Conservation (phyloP, 2,113 vertebrate genomes). For the Boulengeromyrus knoepffleri region DNA sequence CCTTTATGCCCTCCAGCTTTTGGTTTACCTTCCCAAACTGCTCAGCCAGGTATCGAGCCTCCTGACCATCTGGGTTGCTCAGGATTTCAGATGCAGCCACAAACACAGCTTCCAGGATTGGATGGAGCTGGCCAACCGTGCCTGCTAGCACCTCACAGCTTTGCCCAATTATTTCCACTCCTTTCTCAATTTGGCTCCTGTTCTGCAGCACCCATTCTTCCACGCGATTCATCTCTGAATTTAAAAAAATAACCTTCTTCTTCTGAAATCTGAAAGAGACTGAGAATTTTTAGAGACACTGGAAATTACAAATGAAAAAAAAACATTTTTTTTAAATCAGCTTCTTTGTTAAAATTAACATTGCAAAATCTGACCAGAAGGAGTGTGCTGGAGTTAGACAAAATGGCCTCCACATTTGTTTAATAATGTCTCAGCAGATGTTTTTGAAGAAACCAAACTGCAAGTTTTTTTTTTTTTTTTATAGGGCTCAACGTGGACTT, state of each 20-base stretch:
- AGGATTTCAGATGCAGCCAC: conserved; percentile 58
- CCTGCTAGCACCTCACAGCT: conserved; percentile 61
- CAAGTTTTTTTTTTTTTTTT: neutral
- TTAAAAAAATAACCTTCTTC: neutral
- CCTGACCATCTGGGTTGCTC: conserved; percentile 58
- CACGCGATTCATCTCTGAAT: conserved; percentile 54
- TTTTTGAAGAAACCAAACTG: neutral
- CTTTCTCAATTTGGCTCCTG: conserved; percentile 65
- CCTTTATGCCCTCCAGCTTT: conserved; percentile 56
- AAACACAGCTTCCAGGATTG: conserved; percentile 64
- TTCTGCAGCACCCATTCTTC: conserved; percentile 64
- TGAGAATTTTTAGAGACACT: conserved; percentile 27
- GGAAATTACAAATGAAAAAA: neutral
- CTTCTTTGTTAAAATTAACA: neutral
- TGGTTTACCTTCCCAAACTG: conserved; percentile 60
- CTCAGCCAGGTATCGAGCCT: conserved; percentile 56
- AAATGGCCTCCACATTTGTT: neutral
- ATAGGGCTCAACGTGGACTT: conserved; percentile 41
- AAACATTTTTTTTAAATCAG: neutral
- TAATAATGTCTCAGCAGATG: neutral
- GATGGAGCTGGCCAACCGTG: conserved; percentile 65
- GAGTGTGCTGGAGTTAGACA: neutral
- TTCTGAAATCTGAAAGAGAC: conserved; percentile 49
- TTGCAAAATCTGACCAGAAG: neutral
- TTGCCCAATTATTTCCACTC: conserved; percentile 65